Evolutionary conservation across 2,113 vertebrate species (phyloP).

Genomic region (Carettochelys insculpta): DNA sequence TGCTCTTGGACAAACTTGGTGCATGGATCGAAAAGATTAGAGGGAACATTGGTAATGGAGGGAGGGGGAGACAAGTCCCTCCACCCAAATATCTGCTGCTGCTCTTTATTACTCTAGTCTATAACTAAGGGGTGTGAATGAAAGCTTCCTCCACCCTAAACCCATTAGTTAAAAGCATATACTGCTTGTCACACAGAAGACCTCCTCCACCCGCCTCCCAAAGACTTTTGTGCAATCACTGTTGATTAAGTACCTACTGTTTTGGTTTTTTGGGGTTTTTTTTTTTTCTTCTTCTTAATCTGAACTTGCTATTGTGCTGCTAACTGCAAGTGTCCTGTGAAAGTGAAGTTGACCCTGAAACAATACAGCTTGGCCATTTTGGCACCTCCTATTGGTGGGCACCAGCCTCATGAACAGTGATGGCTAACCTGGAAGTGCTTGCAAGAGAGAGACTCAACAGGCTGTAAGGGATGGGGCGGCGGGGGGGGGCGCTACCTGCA

Average conservation of each 20-base stretch:
- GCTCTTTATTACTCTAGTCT: neutral
- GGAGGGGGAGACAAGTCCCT: neutral
- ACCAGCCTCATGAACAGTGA: too few species aligned
- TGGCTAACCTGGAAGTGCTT: neutral
- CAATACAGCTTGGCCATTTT: too few species aligned
- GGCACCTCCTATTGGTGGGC: too few species aligned
- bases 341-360: too few species aligned
- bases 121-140: neutral
- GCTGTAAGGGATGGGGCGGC: too few species aligned
- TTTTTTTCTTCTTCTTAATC: neutral
- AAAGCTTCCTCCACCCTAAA: neutral
- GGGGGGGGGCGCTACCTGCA: too few species aligned
- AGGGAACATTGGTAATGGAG: too few species aligned
- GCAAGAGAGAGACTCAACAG: neutral
- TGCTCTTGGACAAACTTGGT: too few species aligned
- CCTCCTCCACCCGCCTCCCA: too few species aligned
- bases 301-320: neutral
- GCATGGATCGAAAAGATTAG: too few species aligned
- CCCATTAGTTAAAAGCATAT: neutral
- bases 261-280: too few species aligned
- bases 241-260: neutral
- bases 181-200: neutral
- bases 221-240: neutral
- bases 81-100: neutral
- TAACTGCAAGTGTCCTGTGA: too few species aligned